A percentile compares a stretch with the other conserved stretches of the same genome.
phyloP scores from a whole-genome alignment of 2,113 vertebrate species.

The Procavia capensis region DNA sequence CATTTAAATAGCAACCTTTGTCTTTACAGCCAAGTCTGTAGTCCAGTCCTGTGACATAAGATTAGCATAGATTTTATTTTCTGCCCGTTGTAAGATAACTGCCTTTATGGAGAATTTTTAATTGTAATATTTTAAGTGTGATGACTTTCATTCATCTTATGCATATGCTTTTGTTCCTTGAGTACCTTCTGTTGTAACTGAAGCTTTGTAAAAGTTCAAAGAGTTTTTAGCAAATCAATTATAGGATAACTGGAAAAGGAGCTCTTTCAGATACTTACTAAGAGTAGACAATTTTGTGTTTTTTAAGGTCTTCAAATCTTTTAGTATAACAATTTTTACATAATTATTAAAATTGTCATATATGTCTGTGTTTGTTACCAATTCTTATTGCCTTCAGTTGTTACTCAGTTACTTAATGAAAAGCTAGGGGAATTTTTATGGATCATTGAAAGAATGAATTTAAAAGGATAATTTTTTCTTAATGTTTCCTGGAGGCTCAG shows the following conservation, averaged over 20 bases:
- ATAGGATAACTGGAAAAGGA: neutral
- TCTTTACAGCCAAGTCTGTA: neutral
- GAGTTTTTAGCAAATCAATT: constrained; percentile 26
- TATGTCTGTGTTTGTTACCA: neutral
- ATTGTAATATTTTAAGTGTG: neutral
- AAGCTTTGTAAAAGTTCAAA: neutral
- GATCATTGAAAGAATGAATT: neutral
- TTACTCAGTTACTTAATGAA: constrained; percentile 5
- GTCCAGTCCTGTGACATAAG: neutral
- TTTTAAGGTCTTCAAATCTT: neutral
- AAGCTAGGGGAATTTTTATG: neutral
- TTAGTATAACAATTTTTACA: neutral
- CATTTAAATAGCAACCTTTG: neutral
- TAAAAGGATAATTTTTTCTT: too few species aligned
- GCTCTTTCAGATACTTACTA: constrained; percentile 15
- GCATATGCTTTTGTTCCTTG: neutral
- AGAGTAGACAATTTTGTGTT: neutral
- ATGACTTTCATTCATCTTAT: neutral
- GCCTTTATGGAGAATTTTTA: neutral
- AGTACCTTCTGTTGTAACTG: neutral
- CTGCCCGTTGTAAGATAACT: neutral
- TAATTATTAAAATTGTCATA: neutral
- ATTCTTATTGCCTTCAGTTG: neutral
- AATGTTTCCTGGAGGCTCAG: too few species aligned
- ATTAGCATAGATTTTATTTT: neutral